These are phyloP conservation scores for Trachemys scripta DNA, from an alignment of 2,113 vertebrate species.

Conservation along the genomic window DNA sequence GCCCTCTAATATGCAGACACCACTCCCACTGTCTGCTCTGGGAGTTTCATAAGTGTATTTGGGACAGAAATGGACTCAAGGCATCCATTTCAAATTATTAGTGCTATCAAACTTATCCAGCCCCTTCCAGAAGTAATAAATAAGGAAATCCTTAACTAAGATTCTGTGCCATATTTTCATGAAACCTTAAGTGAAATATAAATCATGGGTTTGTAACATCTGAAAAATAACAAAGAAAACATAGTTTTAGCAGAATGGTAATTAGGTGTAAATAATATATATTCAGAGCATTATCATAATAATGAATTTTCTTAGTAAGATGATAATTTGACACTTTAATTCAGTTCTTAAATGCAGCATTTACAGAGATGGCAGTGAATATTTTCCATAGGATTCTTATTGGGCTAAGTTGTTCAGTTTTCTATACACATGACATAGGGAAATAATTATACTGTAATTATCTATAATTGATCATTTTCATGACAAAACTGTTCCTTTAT, in stretches of 20 bases:
- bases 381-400: background rate
- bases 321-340: background rate
- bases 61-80: background rate
- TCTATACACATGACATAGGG: background rate
- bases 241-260: background rate
- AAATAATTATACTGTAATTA: background rate
- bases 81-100: background rate
- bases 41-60: background rate
- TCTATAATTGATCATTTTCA: background rate
- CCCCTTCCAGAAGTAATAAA: background rate
- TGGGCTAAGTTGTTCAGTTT: background rate
- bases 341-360: background rate
- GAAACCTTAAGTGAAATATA: background rate
- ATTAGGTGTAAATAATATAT: background rate
- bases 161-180: background rate
- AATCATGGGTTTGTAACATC: background rate
- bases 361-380: background rate
- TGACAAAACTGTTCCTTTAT: background rate
- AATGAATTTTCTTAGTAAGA: background rate
- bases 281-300: background rate
- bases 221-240: background rate
- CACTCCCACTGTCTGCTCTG: background rate
- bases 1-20: background rate
- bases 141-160: background rate
- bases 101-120: background rate